Conservation (phyloP, 2,113 vertebrate species). For the Labrus mixtus region DNA sequence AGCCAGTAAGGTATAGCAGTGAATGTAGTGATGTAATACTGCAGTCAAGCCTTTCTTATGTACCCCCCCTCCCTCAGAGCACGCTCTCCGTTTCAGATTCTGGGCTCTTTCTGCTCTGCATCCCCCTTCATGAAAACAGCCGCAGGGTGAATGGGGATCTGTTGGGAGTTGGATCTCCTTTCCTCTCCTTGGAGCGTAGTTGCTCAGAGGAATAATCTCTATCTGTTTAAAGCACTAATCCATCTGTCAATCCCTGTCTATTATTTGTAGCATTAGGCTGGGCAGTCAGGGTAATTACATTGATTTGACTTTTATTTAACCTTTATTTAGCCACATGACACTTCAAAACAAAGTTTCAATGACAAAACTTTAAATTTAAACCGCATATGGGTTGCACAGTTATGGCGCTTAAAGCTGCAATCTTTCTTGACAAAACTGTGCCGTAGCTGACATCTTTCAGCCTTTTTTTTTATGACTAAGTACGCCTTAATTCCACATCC, state of each 20-base stretch:
- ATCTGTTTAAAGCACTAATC: slow-evolving; percentile 65
- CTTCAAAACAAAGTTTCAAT: slow-evolving; percentile 23
- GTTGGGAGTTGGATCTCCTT: slow-evolving; percentile 23
- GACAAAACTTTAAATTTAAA: slow-evolving; percentile 16
- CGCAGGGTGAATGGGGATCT: slow-evolving; percentile 12
- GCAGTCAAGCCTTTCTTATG: slow-evolving; percentile 48
- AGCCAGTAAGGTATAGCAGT: slow-evolving; percentile 16
- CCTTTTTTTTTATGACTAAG: no score
- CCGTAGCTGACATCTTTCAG: no score
- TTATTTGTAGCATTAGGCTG: slow-evolving; percentile 60
- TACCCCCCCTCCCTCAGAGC: slow-evolving; percentile 14
- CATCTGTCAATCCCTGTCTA: slow-evolving; percentile 60
- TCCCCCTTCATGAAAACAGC: slow-evolving; percentile 38
- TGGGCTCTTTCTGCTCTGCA: slow-evolving; percentile 17
- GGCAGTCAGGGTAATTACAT: slow-evolving; percentile 43
- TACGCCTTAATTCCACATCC: no score
- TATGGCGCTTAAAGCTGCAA: no score
- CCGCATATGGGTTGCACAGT: not conserved
- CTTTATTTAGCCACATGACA: slow-evolving; percentile 39
- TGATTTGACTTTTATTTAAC: slow-evolving; percentile 52
- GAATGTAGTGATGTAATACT: slow-evolving; percentile 67
- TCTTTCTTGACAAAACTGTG: no score
- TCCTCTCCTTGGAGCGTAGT: slow-evolving; percentile 27
- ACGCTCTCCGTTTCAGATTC: slow-evolving; percentile 12
- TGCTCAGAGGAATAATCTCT: slow-evolving; percentile 59